Evolutionary conservation across 2,888 invertebrate species (phyloP).

Genomic region (Parascotia fuliginaria): DNA sequence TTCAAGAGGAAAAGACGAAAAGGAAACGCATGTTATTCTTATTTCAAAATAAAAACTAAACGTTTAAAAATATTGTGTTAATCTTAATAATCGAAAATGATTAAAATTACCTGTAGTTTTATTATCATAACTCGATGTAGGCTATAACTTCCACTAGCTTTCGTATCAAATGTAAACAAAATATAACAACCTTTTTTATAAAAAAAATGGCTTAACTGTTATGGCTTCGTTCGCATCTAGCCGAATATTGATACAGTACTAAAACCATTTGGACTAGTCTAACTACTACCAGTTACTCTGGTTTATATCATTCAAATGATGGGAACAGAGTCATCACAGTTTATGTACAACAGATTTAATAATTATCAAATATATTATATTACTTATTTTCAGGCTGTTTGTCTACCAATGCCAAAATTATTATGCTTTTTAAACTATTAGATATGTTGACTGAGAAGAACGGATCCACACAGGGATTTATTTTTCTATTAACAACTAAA

Average conservation of each 20-base stretch:
- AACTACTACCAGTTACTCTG: slow-evolving; percentile 30
- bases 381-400: slow-evolving; percentile 35
- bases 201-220: slow-evolving; percentile 59
- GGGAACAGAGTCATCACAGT: slow-evolving; percentile 54
- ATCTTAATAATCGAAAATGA: slow-evolving; percentile 67
- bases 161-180: slow-evolving; percentile 77
- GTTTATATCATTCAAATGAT: slow-evolving; percentile 42
- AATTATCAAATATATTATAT: slow-evolving; percentile 22
- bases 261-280: slow-evolving; percentile 52
- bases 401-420: slow-evolving; percentile 35
- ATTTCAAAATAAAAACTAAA: slow-evolving; percentile 68
- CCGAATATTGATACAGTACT: slow-evolving; percentile 22
- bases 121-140: slow-evolving; percentile 82
- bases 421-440: slow-evolving; percentile 37
- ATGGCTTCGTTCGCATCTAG: slow-evolving; percentile 58
- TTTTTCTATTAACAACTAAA: slow-evolving; percentile 34
- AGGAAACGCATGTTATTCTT: slow-evolving; percentile 70
- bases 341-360: slow-evolving; percentile 38
- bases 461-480: slow-evolving; percentile 21
- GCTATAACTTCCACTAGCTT: slow-evolving; percentile 68
- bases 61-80: slow-evolving; percentile 73
- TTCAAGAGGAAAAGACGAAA: slow-evolving; percentile 55
- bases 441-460: slow-evolving; percentile 34
- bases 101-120: slow-evolving; percentile 82
- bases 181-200: slow-evolving; percentile 63